These are phyloP conservation scores for Anguilla megastoma DNA, from an alignment of 2,797 vertebrate species.

Conservation along the genomic window DNA sequence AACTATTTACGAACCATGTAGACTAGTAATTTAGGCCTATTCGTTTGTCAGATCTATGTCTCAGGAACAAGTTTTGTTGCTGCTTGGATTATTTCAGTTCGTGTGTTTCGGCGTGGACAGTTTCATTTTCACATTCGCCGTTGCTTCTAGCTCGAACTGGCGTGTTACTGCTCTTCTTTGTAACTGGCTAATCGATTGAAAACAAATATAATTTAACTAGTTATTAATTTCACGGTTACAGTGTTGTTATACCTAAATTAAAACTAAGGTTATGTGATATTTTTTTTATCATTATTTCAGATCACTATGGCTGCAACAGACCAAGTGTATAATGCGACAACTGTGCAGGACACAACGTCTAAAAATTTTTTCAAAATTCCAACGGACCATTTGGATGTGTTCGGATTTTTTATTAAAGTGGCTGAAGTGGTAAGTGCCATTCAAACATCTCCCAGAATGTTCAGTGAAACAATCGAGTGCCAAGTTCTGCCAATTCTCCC, in stretches of 20 bases:
- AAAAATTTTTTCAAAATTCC: neutral
- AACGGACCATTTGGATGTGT: neutral
- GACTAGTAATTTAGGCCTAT: neutral
- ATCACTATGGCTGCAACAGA: neutral
- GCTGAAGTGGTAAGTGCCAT: slow-evolving; percentile 38
- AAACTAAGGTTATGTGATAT: neutral
- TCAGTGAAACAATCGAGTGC: neutral
- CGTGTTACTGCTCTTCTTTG: too few species aligned
- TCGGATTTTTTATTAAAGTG: neutral
- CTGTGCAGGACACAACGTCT: neutral
- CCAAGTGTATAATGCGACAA: slow-evolving; percentile 20
- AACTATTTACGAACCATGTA: neutral
- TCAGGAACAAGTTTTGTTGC: neutral
- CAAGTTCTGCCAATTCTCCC: neutral
- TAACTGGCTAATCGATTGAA: too few species aligned
- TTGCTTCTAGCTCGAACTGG: neutral
- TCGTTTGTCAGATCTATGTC: neutral
- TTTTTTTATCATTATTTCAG: neutral
- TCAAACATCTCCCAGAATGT: neutral
- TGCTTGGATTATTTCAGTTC: neutral
- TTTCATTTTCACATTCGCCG: neutral
- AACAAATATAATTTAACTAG: too few species aligned
- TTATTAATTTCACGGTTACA: too few species aligned
- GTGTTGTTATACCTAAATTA: too few species aligned
- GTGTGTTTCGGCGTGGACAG: neutral